Percentiles rank a stretch among this genome's conserved stretches.
These are phyloP conservation scores for Balaeniceps rex DNA, from an alignment of 2,113 vertebrate species.

Conservation along the genomic window DNA sequence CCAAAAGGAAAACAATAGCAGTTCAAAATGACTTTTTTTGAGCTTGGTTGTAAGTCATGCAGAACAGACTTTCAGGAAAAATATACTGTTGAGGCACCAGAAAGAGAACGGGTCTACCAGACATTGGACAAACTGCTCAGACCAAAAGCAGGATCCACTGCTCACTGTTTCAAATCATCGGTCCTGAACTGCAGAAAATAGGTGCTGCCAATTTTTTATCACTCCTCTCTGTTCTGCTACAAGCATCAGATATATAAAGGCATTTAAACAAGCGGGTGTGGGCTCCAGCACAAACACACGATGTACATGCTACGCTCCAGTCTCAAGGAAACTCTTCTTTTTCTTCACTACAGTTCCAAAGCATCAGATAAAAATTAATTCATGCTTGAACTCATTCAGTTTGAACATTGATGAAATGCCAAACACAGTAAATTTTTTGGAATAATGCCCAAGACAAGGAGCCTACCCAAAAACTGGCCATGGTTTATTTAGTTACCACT, in stretches of 20 bases:
- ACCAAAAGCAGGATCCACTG: neutral
- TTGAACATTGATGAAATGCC: neutral
- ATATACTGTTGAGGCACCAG: neutral
- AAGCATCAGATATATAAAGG: neutral
- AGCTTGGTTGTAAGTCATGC: neutral
- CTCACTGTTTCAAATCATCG: neutral
- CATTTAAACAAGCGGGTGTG: neutral
- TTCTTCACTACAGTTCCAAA: neutral
- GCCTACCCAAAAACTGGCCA: rapidly evolving
- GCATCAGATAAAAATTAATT: neutral
- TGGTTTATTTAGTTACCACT: neutral
- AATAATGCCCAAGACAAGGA: neutral
- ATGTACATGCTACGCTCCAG: rapidly evolving
- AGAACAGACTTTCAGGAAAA: neutral
- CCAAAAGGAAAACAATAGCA: neutral
- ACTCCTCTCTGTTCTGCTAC: neutral
- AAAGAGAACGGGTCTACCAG: neutral
- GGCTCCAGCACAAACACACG: neutral
- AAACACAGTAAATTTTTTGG: neutral
- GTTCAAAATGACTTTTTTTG: neutral
- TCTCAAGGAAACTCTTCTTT: neutral
- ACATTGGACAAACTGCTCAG: neutral
- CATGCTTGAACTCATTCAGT: neutral
- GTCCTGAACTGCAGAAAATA: neutral
- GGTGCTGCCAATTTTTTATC: neutral